These are phyloP conservation scores for Petrolisthes cinctipes DNA, from an alignment of 2,888 invertebrate species.

Conservation along the genomic window DNA sequence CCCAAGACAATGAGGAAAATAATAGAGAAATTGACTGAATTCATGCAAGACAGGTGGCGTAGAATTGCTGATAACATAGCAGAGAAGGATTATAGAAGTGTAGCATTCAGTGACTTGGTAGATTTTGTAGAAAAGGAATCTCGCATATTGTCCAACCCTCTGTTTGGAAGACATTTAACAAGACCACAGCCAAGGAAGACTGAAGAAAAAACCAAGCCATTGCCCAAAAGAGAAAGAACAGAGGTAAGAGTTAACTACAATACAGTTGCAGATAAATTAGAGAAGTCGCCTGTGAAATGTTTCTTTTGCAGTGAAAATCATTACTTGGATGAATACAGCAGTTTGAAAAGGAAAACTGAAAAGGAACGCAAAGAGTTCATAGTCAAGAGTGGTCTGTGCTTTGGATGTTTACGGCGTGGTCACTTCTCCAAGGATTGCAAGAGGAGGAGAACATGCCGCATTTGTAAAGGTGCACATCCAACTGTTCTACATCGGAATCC, in stretches of 20 bases:
- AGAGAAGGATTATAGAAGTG: not conserved
- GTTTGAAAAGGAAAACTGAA: not conserved
- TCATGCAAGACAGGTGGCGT: slow-evolving; percentile 3
- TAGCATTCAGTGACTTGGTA: not conserved
- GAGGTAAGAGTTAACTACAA: no score
- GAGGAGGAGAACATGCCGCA: no score
- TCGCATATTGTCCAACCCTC: not conserved
- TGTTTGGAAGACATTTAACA: slow-evolving; percentile 1
- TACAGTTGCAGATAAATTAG: no score
- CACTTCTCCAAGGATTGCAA: not conserved
- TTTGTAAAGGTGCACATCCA: no score
- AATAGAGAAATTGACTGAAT: not conserved
- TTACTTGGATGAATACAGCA: not conserved
- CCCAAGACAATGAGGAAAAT: no score
- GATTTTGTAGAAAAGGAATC: not conserved
- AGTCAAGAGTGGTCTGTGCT: not conserved
- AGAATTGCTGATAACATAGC: not conserved
- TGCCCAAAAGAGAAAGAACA: no score
- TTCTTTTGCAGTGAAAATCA: no score
- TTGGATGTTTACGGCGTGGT: not conserved
- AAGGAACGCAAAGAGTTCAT: not conserved
- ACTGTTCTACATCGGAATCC: no score
- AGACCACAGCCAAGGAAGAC: not conserved
- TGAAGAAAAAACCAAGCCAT: no score
- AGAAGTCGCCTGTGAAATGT: no score